Percentiles rank a stretch among this genome's conserved stretches.
Evolutionary conservation across 2,113 vertebrate species (phyloP).

Genomic region (Hippolais icterina): DNA sequence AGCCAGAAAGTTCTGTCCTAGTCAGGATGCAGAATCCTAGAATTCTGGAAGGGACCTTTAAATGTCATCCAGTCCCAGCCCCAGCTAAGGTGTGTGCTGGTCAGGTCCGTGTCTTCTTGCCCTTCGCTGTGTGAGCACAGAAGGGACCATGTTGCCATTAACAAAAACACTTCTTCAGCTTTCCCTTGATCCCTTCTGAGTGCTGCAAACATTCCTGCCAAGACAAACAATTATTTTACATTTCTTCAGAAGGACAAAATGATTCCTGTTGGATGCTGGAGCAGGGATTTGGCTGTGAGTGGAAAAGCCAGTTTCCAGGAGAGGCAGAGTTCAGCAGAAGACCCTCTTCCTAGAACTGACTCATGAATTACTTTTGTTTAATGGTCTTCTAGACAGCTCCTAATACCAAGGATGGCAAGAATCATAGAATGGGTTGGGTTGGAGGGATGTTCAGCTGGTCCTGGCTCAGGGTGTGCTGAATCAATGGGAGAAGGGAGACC

Average conservation of each 20-base stretch:
- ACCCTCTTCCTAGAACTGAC: not conserved
- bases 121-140: accelerated
- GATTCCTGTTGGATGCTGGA: not conserved
- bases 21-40: not conserved
- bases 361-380: not conserved
- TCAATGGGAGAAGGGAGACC: not conserved
- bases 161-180: not conserved
- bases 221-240: not conserved
- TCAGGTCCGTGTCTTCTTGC: not conserved
- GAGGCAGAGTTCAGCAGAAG: not conserved
- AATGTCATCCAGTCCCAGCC: not conserved
- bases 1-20: not conserved
- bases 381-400: not conserved
- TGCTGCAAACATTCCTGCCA: not conserved
- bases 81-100: not conserved
- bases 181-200: not conserved
- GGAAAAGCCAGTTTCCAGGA: not conserved
- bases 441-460: not conserved
- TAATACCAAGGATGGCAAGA: not conserved
- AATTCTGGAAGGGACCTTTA: not conserved
- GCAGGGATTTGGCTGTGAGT: not conserved
- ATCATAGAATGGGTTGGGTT: not conserved
- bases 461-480: not conserved
- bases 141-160: not conserved
- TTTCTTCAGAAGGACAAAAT: not conserved